phyloP scores from a whole-genome alignment of 2,888 invertebrate species.

The Lissocephala sabroskyi region DNA sequence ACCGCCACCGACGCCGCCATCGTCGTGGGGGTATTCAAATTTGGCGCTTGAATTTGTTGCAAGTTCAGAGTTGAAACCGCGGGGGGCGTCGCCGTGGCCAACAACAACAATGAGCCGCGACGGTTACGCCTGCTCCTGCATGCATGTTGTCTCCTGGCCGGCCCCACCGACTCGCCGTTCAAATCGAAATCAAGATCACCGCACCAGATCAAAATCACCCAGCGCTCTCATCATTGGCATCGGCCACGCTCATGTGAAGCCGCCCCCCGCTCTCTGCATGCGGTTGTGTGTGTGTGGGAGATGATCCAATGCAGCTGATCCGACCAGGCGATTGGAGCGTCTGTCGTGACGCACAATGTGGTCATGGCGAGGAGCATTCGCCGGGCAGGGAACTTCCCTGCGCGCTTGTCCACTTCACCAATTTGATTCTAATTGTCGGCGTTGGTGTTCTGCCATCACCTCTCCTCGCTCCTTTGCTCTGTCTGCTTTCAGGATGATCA shows the following conservation, averaged over 20 bases:
- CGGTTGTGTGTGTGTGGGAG: slow-evolving; percentile 10
- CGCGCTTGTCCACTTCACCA: slow-evolving; percentile 28
- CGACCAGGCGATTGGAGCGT: slow-evolving; percentile 10
- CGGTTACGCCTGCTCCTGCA: slow-evolving; percentile 14
- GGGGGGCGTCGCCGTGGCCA: slow-evolving; percentile 37
- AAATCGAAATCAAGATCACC: slow-evolving; percentile 60
- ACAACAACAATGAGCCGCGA: slow-evolving; percentile 11
- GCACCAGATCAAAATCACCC: slow-evolving; percentile 43
- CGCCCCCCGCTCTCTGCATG: slow-evolving; percentile 4
- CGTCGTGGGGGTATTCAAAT: slow-evolving; percentile 60
- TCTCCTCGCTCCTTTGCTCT: slow-evolving; percentile 3
- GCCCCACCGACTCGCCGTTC: slow-evolving; percentile 9
- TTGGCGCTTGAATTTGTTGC: slow-evolving; percentile 64
- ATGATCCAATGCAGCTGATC: slow-evolving; percentile 7
- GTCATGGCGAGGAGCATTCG: slow-evolving; percentile 29
- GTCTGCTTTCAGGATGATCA: slow-evolving; percentile 14
- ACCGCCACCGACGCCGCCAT: slow-evolving; percentile 40
- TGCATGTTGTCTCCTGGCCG: slow-evolving; percentile 57
- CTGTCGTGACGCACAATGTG: slow-evolving; percentile 50
- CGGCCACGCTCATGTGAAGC: slow-evolving; percentile 21
- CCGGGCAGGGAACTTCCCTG: slow-evolving; percentile 7
- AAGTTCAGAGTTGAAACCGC: slow-evolving; percentile 60
- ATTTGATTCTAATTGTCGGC: slow-evolving; percentile 53
- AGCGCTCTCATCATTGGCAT: slow-evolving; percentile 36
- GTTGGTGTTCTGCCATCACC: slow-evolving; percentile 15